Base-by-base conservation (phyloP, 2,888 invertebrate genomes). In the Scaptomyza tumidula region DNA sequence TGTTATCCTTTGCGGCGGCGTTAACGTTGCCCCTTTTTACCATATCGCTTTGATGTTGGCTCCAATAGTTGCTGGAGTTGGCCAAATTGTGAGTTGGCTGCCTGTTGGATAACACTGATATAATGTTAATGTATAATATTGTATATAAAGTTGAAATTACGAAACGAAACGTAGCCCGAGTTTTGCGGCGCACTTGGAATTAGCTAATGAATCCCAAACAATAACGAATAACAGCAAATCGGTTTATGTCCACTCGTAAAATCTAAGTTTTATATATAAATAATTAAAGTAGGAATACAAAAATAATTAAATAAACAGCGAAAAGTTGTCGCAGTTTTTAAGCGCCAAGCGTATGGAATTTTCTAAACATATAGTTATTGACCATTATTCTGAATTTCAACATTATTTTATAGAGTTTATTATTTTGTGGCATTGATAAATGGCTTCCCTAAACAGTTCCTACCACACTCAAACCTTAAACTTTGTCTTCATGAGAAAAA, bases 1-100 rank as follows among this genome's bases (percentile, higher is more conserved):
- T 91, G 35, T 71, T 91, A 27, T 91, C 91, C 27, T 91, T 91
- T 65, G 86, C 84, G 60, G 87, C 87, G 61, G 90, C 91, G 69
- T 63, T 91, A 29, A 74, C 91, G 77, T 77, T 91, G 56, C 75
- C 91, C 0, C 82, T 90, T 14, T 89, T 88, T 58, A 80, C 80
- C 53, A 90, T 81, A 62, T 88, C 90, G 45, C 92, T 91, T 88
- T 91, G 91, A 87, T 90, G 79, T 80, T 81, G 74, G 71, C 76
- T 52, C 49, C 70, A 77, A 53, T 71, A 68, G 53, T 66, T 71
- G 54, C 53, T 81, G 63, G 44, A 45, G 24, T 31, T 71, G 70
- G 70, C 48, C 54, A 65, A 60, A 6, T 50, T 50, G 54, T 79
- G 63, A 67, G 76, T 45, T 54, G 27, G 24, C 39, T 48, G 62